Evolutionary conservation across 2,888 invertebrate genomes (phyloP).

Genomic region (Entomobrya multifasciata): DNA sequence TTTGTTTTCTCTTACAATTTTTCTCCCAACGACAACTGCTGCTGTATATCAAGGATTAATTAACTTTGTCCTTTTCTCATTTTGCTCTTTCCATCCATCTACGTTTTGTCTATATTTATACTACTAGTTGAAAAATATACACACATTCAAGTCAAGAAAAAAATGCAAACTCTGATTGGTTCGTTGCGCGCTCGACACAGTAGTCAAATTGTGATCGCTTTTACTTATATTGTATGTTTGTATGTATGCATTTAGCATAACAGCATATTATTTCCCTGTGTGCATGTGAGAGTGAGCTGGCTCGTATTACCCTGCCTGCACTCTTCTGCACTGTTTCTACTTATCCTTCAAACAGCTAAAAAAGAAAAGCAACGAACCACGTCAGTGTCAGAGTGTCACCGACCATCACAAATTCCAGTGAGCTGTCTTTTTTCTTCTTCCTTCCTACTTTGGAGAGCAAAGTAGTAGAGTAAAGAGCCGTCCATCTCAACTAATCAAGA

Average conservation of each 20-base stretch:
- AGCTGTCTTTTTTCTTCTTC: slow-evolving; percentile 40
- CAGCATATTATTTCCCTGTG: background rate
- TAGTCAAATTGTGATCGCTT: background rate
- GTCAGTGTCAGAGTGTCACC: slow-evolving; percentile 63
- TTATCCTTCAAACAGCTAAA: slow-evolving; percentile 23
- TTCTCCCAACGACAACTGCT: slow-evolving; percentile 44
- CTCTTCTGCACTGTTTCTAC: background rate
- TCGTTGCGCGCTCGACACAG: background rate
- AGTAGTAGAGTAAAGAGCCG: background rate
- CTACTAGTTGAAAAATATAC: background rate
- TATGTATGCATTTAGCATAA: no score
- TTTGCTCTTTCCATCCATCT: slow-evolving; percentile 7
- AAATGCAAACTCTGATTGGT: background rate
- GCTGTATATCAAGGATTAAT: slow-evolving; percentile 72
- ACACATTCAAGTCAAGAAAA: background rate
- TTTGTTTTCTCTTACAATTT: slow-evolving; percentile 5
- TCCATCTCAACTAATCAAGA: slow-evolving; percentile 50
- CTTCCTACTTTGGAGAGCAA: background rate
- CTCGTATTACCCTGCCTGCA: background rate
- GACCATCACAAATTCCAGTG: slow-evolving; percentile 55
- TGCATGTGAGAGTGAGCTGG: background rate
- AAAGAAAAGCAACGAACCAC: slow-evolving; percentile 45
- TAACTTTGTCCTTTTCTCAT: slow-evolving; percentile 63
- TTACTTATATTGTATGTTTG: background rate
- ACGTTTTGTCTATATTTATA: slow-evolving; percentile 5